Evolutionary conservation across 2,888 invertebrate species (phyloP).

Genomic region (Hypena proboscidalis): DNA sequence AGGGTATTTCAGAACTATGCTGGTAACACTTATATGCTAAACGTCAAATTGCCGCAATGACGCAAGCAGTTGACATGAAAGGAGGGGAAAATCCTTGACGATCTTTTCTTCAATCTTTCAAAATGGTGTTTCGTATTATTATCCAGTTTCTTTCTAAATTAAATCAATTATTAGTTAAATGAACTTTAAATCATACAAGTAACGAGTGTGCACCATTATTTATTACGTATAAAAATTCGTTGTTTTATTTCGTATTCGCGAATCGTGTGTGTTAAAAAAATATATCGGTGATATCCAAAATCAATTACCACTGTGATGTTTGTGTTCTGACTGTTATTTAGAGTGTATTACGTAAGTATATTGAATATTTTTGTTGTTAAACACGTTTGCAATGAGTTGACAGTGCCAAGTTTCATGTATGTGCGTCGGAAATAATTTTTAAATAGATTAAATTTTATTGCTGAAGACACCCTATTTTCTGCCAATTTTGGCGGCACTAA

Average conservation of each 20-base stretch:
- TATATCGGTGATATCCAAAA: conserved; percentile 53
- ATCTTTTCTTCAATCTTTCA: conserved; percentile 78
- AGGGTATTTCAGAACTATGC: neutral
- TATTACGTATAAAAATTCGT: conserved; percentile 51
- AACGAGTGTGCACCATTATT: conserved; percentile 47
- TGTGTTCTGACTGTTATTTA: conserved; percentile 73
- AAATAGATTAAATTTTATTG: conserved; percentile 20
- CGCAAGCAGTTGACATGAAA: conserved; percentile 66
- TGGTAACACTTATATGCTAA: conserved; percentile 41
- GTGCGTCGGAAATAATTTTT: conserved; percentile 15
- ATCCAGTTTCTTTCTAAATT: conserved; percentile 76
- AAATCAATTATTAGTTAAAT: conserved; percentile 66
- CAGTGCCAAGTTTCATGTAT: conserved; percentile 34
- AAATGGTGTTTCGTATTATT: conserved; percentile 80
- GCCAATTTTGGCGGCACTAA: conserved; percentile 33
- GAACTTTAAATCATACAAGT: conserved; percentile 56
- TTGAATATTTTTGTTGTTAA: conserved; percentile 64
- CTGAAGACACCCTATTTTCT: conserved; percentile 31
- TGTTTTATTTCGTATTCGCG: conserved; percentile 49
- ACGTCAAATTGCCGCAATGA: conserved; percentile 75
- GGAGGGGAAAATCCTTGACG: conserved; percentile 73
- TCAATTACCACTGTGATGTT: conserved; percentile 75
- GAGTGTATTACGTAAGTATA: conserved; percentile 80
- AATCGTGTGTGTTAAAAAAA: conserved; percentile 43
- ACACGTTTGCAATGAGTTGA: conserved; percentile 38